Percentiles rank a stretch among this genome's conserved stretches.
Conservation (phyloP, 2,888 invertebrate species). For the Torymus tubicola region DNA sequence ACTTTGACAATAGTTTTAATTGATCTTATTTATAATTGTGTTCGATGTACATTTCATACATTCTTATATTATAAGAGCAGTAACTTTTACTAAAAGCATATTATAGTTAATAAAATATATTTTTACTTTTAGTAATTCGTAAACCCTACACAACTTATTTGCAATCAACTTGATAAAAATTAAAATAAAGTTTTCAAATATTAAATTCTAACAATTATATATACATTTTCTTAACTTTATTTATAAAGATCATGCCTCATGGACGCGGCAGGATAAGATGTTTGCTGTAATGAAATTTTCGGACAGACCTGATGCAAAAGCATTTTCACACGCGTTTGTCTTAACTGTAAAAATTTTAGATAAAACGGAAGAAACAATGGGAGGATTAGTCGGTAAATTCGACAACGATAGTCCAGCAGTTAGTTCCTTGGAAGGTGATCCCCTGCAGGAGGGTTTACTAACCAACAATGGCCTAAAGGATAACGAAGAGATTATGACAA, state of each 20-base stretch:
- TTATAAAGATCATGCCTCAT: slow-evolving; percentile 67
- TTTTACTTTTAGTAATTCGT: no score
- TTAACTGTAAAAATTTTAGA: slow-evolving; percentile 67
- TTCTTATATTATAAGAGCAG: no score
- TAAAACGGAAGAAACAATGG: slow-evolving; percentile 44
- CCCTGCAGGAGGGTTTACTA: neutral
- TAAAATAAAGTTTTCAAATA: no score
- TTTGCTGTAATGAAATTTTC: slow-evolving; percentile 71
- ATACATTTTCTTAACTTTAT: no score
- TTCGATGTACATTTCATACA: no score
- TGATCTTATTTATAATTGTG: no score
- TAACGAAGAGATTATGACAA: neutral
- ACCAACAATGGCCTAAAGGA: slow-evolving; percentile 17
- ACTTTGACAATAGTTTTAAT: no score
- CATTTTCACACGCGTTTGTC: slow-evolving; percentile 70
- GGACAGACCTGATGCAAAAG: slow-evolving; percentile 65
- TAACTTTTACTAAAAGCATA: no score
- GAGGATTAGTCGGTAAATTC: slow-evolving; percentile 17
- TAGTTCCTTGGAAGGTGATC: no score
- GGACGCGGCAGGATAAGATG: slow-evolving; percentile 73
- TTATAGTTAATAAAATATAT: no score
- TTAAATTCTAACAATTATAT: neutral
- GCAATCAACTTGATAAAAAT: no score
- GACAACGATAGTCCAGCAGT: neutral
- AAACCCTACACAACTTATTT: no score